Base-by-base conservation (phyloP, 2,113 vertebrate species). In the Crotalus viridis region DNA sequence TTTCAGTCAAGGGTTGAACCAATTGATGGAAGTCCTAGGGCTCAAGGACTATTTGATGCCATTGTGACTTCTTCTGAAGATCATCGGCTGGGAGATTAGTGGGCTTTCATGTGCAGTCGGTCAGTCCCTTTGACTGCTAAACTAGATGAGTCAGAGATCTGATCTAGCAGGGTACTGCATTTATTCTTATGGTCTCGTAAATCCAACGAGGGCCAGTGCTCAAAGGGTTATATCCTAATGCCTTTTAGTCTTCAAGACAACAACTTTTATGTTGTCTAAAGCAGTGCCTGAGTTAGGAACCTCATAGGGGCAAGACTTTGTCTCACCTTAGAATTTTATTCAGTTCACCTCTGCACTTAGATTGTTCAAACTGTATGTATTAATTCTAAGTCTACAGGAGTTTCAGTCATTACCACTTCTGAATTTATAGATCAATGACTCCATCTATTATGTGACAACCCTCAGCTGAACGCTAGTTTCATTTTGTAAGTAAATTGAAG, bases 401-500 rank as follows among this genome's bases (percentile, higher is more conserved):
- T 81, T 74, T 55, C 26, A 89, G 5, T 4, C 6, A 39, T 74
- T 69, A 26, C 39, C 88, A 46, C 0, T 69, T 89, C 33, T 89
- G 51, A 9, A 55, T 24, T 43, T 81, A 46, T 9, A 89, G 17
- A 92, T 89, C 21, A 52, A 93, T 26, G 13, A 39, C 28, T 48
- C 43, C 85, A 46, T 56, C 86, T 52, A 43, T 89, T 86, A 85
- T 61, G 39, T n/a, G 26, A 48, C 43, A 59, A 85, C 90, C 57
- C 15, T 93, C 81, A 91, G 85, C 22, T 95, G 94, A 90, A 93
- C 90, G 8, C 2, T 87, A 86, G 89, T 94, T 95, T 94, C 55
- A 93, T 86, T 93, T 95, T 93, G 95, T 8, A 92, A 96, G 81
- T 90, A 87, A 87, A 39, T 94, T 55, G 93, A 89, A 93, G 48